Base-by-base conservation (phyloP, 2,797 vertebrate species). In the Sparidentex hasta region DNA sequence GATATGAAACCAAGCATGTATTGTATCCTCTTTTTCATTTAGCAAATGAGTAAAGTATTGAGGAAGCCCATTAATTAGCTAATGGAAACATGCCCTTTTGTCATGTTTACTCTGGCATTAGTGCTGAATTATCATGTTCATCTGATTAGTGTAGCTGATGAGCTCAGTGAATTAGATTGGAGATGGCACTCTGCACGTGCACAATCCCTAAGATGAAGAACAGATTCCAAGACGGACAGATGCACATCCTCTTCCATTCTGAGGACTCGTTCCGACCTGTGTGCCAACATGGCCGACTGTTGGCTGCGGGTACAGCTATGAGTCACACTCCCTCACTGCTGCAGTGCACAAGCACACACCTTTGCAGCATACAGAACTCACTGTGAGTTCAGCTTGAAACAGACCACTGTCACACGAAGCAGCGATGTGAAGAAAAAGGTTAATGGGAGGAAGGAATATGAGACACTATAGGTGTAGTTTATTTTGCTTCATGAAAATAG, bases 301-400 rank as follows among this genome's bases (percentile, higher is more conserved):
- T 86, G 88, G 83, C 86, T 89, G 85, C 29, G 55, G 72, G 67
- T 70, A 77, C 79, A 83, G 80, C 85, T 82, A 91, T 95, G 93
- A 95, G 82, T 94, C 93, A 94, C 82, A 68, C 87, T 84, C 78
- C 65, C 74, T 67, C 74, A 74, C 83, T 90, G 81, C 89, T 90
- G 88, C 90, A 89, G 84, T 87, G 83, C 79, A 82, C 70, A 61
- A 5, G 73, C 83, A 73, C 86, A 88, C 78, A 82, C 77, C 59
- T 86, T 83, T 82, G 64, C 85, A 77, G 86, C 78, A 88, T 51
- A 21, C 66, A 81, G 76, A 66, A 67, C 51, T 74, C 65, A 11
- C 71, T 67, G 78, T 81, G 85, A 85, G 76, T 76, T 92, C 81
- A 86, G 85, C 65, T 62, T 68, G 41, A 71, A 68, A 82, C 81